phyloP scores from a whole-genome alignment of 2,113 vertebrate genomes.

The Leptobrachium ailaonicum region DNA sequence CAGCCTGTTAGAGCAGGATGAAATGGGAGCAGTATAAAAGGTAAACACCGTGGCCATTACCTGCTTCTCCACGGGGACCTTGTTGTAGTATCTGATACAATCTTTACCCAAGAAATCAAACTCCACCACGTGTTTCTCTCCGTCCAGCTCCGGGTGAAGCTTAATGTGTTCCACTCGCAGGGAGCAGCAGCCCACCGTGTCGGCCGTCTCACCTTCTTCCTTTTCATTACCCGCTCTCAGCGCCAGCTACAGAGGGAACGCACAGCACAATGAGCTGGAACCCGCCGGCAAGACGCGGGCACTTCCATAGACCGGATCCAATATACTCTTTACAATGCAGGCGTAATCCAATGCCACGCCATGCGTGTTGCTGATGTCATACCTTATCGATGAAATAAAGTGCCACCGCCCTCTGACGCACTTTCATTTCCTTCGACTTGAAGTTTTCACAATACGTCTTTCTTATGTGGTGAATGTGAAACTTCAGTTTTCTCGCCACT shows the following conservation, averaged over 20 bases:
- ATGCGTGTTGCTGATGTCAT: neutral
- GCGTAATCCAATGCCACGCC: too few species aligned
- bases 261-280: neutral
- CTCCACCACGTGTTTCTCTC: slow-evolving; percentile 60
- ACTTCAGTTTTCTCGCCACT: slow-evolving; percentile 66
- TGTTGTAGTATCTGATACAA: slow-evolving; percentile 71
- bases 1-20: too few species aligned
- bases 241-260: slow-evolving; percentile 58
- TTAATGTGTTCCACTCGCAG: slow-evolving; percentile 73
- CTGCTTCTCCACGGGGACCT: slow-evolving; percentile 69
- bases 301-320: too few species aligned
- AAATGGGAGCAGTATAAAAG: too few species aligned
- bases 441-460: slow-evolving; percentile 62
- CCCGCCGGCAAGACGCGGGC: too few species aligned
- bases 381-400: slow-evolving; percentile 75
- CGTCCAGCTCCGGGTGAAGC: slow-evolving; percentile 65
- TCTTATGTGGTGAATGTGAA: slow-evolving; percentile 60
- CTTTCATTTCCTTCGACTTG: slow-evolving; percentile 66
- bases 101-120: slow-evolving; percentile 81
- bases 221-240: slow-evolving; percentile 78
- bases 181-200: slow-evolving; percentile 77
- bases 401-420: slow-evolving; percentile 65
- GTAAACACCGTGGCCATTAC: slow-evolving; percentile 48
- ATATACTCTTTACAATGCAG: too few species aligned
- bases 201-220: slow-evolving; percentile 72